Evolutionary conservation across 2,797 vertebrate species (phyloP), one percentile per base, ranked within the genome.

Genomic region (Melanotaenia boesemani): DNA sequence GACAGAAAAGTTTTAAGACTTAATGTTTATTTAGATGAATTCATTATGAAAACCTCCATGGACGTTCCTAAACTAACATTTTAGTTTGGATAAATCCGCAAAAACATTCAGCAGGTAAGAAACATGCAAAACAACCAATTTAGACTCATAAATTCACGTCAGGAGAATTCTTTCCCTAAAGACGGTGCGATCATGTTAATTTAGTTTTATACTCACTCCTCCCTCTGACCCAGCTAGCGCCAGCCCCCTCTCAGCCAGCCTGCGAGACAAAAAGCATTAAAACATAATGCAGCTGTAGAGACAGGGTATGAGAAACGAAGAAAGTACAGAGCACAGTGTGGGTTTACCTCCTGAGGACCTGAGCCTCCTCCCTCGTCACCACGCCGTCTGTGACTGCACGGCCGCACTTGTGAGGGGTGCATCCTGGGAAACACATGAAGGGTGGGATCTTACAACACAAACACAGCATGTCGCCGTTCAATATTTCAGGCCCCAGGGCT

Each of bases 221-320:
- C 98, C 98, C 10, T 98, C 96, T 20, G 98, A 99, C 80, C 98
- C 98, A 78, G 96, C 98, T 77, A 99, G 90, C 18, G 96, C 93
- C 44, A 99, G 89, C 55, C 97, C 97, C 75, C 95, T 95, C 93
- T 98, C 96, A n/a, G 98, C 97, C 88, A 98, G 88, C 90, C 97
- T 99, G 95, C 26, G 76, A 84, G 8, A 87, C 71, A 84, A 54
- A 57, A 20, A 63, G 5, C 15, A 64, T 41, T 20, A 70, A 60
- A 32, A 8, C 1, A 6, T 63, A 20, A 76, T 58, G 58, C 28
- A 73, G 32, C 48, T 70, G 48, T 22, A 46, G 15, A 0, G 1
- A 46, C 22, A 6, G 63, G 55, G 48, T 36, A 57, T 16, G 41
- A 28, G 4, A 4, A 46, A 37, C 9, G 20, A 34, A 66, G 9